phyloP scores from a whole-genome alignment of 2,797 vertebrate species.

The Danio albolineatus region DNA sequence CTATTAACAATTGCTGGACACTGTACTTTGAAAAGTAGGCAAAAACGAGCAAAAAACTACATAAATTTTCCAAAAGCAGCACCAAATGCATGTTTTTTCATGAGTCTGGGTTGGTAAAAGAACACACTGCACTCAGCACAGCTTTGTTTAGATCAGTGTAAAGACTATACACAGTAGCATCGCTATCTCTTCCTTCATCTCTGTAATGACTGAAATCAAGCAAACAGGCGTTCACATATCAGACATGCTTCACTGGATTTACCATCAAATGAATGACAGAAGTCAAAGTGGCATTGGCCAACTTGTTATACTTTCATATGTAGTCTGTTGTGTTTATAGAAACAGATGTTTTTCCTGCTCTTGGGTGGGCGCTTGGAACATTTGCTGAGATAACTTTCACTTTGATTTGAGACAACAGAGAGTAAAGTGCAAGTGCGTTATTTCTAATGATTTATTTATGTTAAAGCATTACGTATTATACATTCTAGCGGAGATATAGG shows the following conservation, averaged over 20 bases:
- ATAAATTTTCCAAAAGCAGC: no score
- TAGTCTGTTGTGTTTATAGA: conserved; percentile 15
- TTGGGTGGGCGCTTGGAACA: conserved; percentile 23
- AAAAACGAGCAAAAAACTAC: no score
- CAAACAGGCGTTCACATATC: conserved; percentile 49
- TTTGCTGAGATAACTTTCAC: conserved; percentile 8
- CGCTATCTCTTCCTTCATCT: conserved; percentile 49
- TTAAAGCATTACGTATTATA: neutral
- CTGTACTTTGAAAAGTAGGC: no score
- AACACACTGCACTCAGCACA: neutral
- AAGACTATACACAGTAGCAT: conserved; percentile 28
- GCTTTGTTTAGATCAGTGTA: conserved; percentile 46
- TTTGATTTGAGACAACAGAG: conserved; percentile 1
- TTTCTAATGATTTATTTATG: neutral
- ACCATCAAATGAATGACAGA: conserved; percentile 72
- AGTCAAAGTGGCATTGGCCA: conserved; percentile 32
- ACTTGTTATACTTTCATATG: conserved; percentile 2
- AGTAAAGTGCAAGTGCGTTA: neutral
- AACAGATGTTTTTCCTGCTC: conserved; percentile 44
- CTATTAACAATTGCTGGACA: no score
- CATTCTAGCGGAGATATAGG: neutral
- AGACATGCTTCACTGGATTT: conserved; percentile 62
- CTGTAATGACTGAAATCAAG: conserved; percentile 47
- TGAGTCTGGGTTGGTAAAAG: neutral
- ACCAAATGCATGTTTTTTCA: no score